Evolutionary conservation across 1,140 invertebrate genomes (phyloP).

Genomic region (Drosophila bifasciata): DNA sequence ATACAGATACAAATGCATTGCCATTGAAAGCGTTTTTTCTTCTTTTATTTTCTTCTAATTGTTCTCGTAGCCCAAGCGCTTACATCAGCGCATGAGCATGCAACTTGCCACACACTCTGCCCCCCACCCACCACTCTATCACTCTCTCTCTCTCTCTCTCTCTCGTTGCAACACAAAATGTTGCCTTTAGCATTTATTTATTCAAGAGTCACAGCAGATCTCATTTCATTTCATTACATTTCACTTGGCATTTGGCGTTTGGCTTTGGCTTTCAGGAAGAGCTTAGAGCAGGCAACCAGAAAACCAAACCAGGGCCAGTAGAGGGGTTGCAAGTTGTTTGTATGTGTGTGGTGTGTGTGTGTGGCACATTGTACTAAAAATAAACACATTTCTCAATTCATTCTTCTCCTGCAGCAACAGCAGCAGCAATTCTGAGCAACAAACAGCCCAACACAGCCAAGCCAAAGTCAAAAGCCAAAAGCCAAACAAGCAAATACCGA

Average conservation of each 20-base stretch:
- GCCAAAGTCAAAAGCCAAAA: conserved; percentile 16
- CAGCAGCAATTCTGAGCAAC: conserved; percentile 32
- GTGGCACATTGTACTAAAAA: conserved; percentile 70
- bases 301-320: conserved; percentile 34
- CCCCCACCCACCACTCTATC: neutral
- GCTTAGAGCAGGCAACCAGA: conserved; percentile 62
- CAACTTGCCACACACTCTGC: conserved; percentile 38
- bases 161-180: conserved; percentile 1
- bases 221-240: conserved; percentile 68
- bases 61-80: conserved; percentile 41
- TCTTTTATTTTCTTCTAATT: conserved; percentile 49
- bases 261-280: conserved; percentile 58
- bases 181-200: conserved; percentile 62
- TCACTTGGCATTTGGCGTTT: neutral
- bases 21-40: conserved; percentile 15
- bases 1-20: too few species aligned
- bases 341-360: conserved; percentile 26
- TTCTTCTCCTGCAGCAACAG: conserved; percentile 14
- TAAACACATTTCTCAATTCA: conserved; percentile 68
- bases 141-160: neutral
- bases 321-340: conserved; percentile 13
- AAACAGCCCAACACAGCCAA: conserved; percentile 12
- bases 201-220: conserved; percentile 63
- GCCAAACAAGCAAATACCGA: conserved; percentile 40
- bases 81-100: conserved; percentile 77